phyloP scores from a whole-genome alignment of 2,113 vertebrate genomes.

The Charadrius vociferus region DNA sequence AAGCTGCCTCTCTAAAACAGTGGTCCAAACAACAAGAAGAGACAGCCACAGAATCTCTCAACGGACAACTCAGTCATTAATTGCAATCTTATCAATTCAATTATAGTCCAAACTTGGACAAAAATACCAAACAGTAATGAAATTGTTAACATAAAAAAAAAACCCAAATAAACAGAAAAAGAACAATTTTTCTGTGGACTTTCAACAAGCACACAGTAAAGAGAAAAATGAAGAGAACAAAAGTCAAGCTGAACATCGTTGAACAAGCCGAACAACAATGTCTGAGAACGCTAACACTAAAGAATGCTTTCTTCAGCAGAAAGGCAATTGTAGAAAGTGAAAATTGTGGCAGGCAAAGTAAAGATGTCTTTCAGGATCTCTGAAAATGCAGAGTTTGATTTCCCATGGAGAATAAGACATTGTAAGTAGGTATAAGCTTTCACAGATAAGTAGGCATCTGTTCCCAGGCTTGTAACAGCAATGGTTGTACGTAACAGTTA shows the following conservation, averaged over 20 bases:
- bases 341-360: neutral
- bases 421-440: neutral
- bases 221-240: neutral
- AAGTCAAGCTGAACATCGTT: neutral
- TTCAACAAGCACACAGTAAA: neutral
- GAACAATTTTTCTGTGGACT: neutral
- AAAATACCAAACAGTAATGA: neutral
- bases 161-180: neutral
- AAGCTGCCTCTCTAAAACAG: neutral
- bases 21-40: slow-evolving; percentile 33
- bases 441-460: neutral
- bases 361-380: neutral
- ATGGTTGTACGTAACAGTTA: neutral
- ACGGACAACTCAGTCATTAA: neutral
- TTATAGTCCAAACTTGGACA: neutral
- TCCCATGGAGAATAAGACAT: neutral
- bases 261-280: neutral
- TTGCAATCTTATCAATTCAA: neutral
- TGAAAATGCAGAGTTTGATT: neutral
- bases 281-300: neutral
- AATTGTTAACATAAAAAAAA: neutral
- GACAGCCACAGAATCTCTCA: neutral
- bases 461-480: neutral
- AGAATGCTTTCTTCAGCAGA: neutral
- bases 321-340: neutral